Conservation (phyloP, 2,888 invertebrate species). For the Drosophila rellima region DNA sequence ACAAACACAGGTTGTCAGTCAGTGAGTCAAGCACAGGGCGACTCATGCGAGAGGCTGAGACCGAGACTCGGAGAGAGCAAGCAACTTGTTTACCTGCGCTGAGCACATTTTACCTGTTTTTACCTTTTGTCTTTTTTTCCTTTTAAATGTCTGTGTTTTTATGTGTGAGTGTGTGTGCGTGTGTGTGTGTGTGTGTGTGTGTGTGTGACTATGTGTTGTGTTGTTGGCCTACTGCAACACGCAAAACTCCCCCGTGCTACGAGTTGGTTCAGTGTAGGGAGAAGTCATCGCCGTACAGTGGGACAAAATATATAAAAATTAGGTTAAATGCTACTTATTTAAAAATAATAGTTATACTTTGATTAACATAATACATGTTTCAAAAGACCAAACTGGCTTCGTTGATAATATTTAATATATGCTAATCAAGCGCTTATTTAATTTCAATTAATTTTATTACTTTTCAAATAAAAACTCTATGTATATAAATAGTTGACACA, state of each 20-base stretch:
- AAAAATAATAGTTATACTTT: too few species aligned
- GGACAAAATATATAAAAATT: background rate
- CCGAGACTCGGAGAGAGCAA: background rate
- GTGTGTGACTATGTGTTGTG: constrained; percentile 21
- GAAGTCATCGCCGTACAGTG: constrained; percentile 21
- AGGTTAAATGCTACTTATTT: too few species aligned
- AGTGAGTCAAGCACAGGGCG: constrained; percentile 41
- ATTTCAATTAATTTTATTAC: too few species aligned
- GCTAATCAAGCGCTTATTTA: too few species aligned
- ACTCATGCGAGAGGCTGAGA: constrained; percentile 5
- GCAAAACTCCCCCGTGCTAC: constrained; percentile 56
- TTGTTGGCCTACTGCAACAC: constrained; percentile 52
- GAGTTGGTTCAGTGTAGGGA: constrained; percentile 39
- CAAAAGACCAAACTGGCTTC: too few species aligned
- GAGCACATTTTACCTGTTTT: constrained; percentile 54
- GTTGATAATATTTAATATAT: too few species aligned
- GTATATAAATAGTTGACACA: too few species aligned
- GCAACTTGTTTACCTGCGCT: constrained; percentile 56
- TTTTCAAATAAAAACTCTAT: too few species aligned
- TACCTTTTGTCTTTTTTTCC: constrained; percentile 8
- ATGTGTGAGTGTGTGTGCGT: constrained; percentile 17
- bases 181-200: constrained; percentile 28
- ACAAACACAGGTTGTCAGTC: constrained; percentile 9
- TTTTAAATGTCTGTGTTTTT: background rate
- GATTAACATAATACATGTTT: too few species aligned